phyloP scores from a whole-genome alignment of 1,140 invertebrate genomes.

The Bradynema listronoti region DNA sequence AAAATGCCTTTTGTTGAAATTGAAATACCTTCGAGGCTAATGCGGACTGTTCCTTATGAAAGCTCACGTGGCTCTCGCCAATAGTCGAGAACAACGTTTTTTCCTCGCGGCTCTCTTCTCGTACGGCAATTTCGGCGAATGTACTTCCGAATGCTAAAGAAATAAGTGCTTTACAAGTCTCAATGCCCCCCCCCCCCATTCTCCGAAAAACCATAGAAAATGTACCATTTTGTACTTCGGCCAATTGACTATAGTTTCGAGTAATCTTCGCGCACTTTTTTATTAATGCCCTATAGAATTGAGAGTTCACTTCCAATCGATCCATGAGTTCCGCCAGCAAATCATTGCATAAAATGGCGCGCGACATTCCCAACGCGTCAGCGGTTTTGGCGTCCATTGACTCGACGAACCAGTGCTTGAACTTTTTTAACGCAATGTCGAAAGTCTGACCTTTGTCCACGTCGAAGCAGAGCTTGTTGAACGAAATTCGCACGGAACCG shows the following conservation, averaged over 20 bases:
- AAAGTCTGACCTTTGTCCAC: conserved; percentile 79
- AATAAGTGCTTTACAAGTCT: too few relatives aligned
- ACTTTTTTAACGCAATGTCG: conserved; percentile 91
- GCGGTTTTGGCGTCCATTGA: conserved; percentile 92
- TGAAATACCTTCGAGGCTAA: conserved; percentile 19
- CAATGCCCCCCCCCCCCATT: too few relatives aligned
- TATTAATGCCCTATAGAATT: conserved; percentile 33
- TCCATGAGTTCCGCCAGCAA: conserved; percentile 65
- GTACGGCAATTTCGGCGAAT: conserved; percentile 20
- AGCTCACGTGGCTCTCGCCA: conserved; percentile 22
- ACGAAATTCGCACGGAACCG: conserved; percentile 84
- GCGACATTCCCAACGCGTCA: conserved; percentile 84
- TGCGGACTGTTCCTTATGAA: conserved; percentile 22
- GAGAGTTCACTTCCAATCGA: conserved; percentile 29
- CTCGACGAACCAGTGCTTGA: conserved; percentile 73
- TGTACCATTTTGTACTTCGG: conserved; percentile 15
- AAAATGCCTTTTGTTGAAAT: neutral
- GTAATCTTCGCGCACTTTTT: conserved; percentile 31
- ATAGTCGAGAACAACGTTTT: conserved; percentile 25
- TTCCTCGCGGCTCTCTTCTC: conserved; percentile 8
- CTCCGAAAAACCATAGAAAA: conserved; percentile 1
- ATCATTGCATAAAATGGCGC: conserved; percentile 91
- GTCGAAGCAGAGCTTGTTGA: conserved; percentile 95
- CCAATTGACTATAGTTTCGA: conserved; percentile 14
- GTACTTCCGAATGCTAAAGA: conserved; percentile 13